Base-by-base conservation (phyloP, 1,140 invertebrate species). In the Araneus ventricosus region DNA sequence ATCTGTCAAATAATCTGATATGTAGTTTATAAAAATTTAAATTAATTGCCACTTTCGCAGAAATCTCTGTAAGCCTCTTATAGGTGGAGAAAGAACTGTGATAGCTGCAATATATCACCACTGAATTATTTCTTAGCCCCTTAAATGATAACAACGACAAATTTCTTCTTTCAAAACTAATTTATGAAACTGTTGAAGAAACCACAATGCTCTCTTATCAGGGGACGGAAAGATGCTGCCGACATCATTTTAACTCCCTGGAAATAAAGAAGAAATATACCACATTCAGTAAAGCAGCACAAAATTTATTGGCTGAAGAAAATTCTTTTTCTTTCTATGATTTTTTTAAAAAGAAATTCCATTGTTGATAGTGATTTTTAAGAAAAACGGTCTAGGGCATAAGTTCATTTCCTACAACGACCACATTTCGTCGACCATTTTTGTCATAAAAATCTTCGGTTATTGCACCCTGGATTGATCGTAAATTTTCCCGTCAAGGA, bases 371-470 rank as follows among this genome's bases (percentile, higher is more conserved):
- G 70, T 34, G 70, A 75, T 30, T 75, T 75, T 75, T 75, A 34
- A 75, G 70, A 75, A 75, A 34, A 75, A 75, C 70, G 70, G 70
- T 75, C 30, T 14, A 34, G 70, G 30, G 70, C 70, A 75, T 75
- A 75, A 84, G 82, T 84, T 57, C 82, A 84, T 84, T n/a, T 84
- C 24, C 30, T 52, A 7, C 22, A 84, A 84, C 82, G 82, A 34
- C 45, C 41, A 52, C 82, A 30, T 84, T 84, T 52, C 45, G 24
- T 24, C 37, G n/a, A 57, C 41, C 27, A 45, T 84, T 84, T 57
- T 57, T 52, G 82, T 57, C 82, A 84, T 84, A 84, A 84, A 84
- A 84, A 52, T 84, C 82, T 84, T 57, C n/a, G 45, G 82, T 84
- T 84, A 84, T 84, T 84, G 82, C 82, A 27, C 82, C 41, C 39